Evolutionary conservation across 1,140 invertebrate species (phyloP), one percentile per base, ranked within the genome.

Genomic region (Magallana ariakensis): DNA sequence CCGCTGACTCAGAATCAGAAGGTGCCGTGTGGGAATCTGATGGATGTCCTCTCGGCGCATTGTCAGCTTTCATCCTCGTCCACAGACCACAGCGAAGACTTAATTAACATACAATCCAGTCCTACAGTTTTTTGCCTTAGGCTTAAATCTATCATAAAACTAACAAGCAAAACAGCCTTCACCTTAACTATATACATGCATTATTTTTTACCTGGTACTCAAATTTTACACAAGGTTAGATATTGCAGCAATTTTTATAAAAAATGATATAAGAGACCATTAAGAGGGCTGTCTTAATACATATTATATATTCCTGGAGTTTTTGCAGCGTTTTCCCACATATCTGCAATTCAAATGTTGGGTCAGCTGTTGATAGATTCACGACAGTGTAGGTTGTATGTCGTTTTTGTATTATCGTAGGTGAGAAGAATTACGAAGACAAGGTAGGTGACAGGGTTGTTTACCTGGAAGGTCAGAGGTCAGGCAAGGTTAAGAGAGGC

Each of bases 341-440:
- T n/a, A 70, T 70, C 66, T 70, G 66, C 66, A 70, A 70, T 70
- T 70, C 66, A 70, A 22, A 70, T 70, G 13, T 22, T 8, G 33
- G 16, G 19, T 26, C 19, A 70, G 66, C 10, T 70, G 66, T 70
- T 70, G 66, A 70, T 70, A 70, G 66, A 70, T 70, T 70, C 26
- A 70, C 26, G 66, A 70, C 66, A 70, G 66, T 70, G 66, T 70
- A 70, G 66, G 66, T 70, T 70, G 66, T 26, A 46, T 11, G 3
- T 70, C 66, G 6, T 70, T 26, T 9, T 11, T 70, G 19, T 26
- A 11, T 22, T 70, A 33, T 70, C 33, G 66, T 70, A 70, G 66
- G 66, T 70, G 66, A 70, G 66, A 70, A 70, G 22, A 22, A 70
- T 70, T 22, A 70, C 8, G 22, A 70, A 22, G 22, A 11, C 33